These are phyloP conservation scores for Drosophila subpulchrella DNA, from an alignment of 1,140 invertebrate genomes.

Conservation along the genomic window DNA sequence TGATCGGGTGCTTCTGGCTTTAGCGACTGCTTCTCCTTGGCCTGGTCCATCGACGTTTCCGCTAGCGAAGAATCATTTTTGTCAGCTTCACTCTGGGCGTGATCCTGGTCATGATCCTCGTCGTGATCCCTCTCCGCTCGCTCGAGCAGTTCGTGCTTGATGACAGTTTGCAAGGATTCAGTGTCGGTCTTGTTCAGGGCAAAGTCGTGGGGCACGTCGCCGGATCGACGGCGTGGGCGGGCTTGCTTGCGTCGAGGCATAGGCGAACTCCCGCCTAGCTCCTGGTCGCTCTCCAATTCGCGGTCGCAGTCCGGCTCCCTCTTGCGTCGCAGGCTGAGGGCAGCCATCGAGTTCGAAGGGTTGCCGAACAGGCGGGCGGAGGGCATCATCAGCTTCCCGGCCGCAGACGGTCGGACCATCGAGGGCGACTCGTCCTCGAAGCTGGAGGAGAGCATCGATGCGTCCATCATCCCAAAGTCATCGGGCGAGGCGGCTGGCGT, in stretches of 20 bases:
- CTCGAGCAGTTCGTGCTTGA: conserved; percentile 73
- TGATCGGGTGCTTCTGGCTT: conserved; percentile 15
- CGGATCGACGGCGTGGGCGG: conserved; percentile 91
- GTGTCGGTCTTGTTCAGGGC: conserved; percentile 58
- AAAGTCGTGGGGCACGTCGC: conserved; percentile 88
- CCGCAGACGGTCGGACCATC: conserved; percentile 56
- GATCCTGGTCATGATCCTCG: conserved; percentile 23
- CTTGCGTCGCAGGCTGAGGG: conserved; percentile 69
- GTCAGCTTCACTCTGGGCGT: conserved; percentile 24
- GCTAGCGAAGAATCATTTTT: conserved; percentile 13
- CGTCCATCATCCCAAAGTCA: conserved; percentile 85
- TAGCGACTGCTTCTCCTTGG: conserved; percentile 11
- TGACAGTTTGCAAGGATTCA: conserved; percentile 74
- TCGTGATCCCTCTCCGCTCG: conserved; percentile 45
- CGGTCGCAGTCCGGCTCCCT: conserved; percentile 78
- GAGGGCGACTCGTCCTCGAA: conserved; percentile 76
- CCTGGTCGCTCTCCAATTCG: conserved; percentile 71
- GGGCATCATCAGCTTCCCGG: conserved; percentile 72
- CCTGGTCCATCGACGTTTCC: conserved; percentile 12
- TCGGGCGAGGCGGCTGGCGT: conserved; percentile 87
- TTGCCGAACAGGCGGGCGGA: conserved; percentile 63
- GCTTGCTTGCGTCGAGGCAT: conserved; percentile 92
- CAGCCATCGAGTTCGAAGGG: conserved; percentile 61
- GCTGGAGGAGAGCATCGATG: conserved; percentile 69
- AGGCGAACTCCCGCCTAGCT: conserved; percentile 87